These are phyloP conservation scores for Reinhardtius hippoglossoides DNA, from an alignment of 2,113 vertebrate genomes.

Conservation along the genomic window DNA sequence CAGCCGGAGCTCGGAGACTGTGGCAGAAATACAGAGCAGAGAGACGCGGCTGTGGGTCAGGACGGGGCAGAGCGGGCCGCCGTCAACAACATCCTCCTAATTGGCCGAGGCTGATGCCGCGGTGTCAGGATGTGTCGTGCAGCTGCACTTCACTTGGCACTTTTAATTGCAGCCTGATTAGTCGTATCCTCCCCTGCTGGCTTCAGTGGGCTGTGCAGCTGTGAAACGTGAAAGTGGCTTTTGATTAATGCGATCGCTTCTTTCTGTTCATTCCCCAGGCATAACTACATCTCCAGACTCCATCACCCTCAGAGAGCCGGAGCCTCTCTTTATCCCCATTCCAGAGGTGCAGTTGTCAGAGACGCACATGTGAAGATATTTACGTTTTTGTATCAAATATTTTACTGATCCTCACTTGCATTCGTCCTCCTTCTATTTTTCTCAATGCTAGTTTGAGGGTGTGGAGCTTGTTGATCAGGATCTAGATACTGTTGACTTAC, in stretches of 20 bases:
- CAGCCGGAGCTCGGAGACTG: neutral
- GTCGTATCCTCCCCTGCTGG: constrained; percentile 8
- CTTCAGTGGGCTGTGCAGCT: neutral
- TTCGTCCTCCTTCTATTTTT: neutral
- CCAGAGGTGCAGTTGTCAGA: constrained; percentile 75
- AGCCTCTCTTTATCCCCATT: constrained; percentile 65
- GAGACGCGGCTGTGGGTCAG: neutral
- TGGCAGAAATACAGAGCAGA: neutral
- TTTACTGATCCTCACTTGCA: neutral
- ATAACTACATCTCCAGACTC: constrained; percentile 76
- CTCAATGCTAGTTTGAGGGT: constrained; percentile 77
- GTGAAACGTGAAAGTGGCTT: constrained; percentile 1
- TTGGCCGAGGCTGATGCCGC: constrained; percentile 6
- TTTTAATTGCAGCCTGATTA: constrained; percentile 47
- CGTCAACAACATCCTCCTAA: constrained; percentile 35
- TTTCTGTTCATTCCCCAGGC: constrained; percentile 43
- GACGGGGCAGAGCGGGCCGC: constrained; percentile 10
- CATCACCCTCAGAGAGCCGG: constrained; percentile 85
- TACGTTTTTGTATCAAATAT: neutral
- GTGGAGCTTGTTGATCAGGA: constrained; percentile 79
- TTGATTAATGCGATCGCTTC: constrained; percentile 4
- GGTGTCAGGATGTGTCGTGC: constrained; percentile 18
- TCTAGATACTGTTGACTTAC: constrained; percentile 74
- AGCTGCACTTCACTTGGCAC: constrained; percentile 2
- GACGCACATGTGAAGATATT: neutral